A percentile compares a stretch with the other conserved stretches of the same genome.
Evolutionary conservation across 2,797 vertebrate species (phyloP).

Genomic region (Falco rusticolus): DNA sequence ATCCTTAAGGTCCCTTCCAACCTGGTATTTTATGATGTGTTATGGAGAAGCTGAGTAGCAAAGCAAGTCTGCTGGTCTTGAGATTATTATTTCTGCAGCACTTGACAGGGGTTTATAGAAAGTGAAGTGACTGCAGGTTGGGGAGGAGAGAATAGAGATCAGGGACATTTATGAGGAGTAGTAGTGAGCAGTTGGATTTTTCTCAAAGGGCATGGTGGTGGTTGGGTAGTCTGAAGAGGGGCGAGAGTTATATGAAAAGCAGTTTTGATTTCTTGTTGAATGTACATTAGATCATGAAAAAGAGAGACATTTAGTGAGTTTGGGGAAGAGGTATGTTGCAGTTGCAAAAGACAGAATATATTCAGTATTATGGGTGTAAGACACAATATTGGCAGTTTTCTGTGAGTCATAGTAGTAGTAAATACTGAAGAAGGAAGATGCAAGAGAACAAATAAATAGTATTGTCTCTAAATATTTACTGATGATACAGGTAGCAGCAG

Average conservation of each 20-base stretch:
- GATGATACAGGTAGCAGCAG: neutral
- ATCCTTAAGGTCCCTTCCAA: neutral
- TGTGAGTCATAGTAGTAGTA: neutral
- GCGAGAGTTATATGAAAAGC: neutral
- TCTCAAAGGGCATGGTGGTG: neutral
- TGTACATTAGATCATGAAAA: neutral
- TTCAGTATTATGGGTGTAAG: neutral
- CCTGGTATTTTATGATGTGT: neutral
- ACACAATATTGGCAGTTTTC: neutral
- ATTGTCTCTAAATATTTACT: neutral
- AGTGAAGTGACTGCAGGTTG: neutral
- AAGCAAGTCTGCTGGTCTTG: neutral
- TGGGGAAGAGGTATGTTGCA: neutral
- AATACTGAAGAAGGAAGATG: neutral
- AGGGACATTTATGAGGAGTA: neutral
- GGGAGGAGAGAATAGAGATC: neutral
- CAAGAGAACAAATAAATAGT: neutral
- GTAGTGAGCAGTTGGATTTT: neutral
- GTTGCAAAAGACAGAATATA: neutral
- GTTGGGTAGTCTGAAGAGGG: neutral
- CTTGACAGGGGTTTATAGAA: neutral
- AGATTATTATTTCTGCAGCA: neutral
- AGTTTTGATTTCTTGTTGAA: neutral
- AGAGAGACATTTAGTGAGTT: neutral
- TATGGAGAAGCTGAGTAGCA: neutral